Evolutionary conservation across 1,140 invertebrate species (phyloP).

Genomic region (Spodoptera frugiperda): DNA sequence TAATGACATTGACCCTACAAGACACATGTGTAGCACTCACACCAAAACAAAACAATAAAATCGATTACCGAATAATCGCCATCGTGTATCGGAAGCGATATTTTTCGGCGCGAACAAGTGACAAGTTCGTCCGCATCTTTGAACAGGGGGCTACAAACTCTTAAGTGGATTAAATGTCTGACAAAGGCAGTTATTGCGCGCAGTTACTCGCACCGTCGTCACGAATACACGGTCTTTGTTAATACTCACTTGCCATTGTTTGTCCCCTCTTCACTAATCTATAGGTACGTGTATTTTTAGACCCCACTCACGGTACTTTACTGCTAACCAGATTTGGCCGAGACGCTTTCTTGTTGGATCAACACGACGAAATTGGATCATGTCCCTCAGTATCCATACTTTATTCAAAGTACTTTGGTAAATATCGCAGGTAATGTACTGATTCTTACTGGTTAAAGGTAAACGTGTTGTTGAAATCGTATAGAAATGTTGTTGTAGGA

Average conservation of each 20-base stretch:
- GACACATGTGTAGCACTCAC: no score
- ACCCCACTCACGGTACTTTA: conserved; percentile 38
- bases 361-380: conserved; percentile 59
- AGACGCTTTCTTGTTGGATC: conserved; percentile 50
- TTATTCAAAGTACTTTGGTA: conserved; percentile 10
- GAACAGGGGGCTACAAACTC: conserved; percentile 61
- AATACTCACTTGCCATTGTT: conserved; percentile 58
- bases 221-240: conserved; percentile 61
- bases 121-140: conserved; percentile 50
- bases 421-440: no score
- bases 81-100: conserved; percentile 55
- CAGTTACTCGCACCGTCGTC: conserved; percentile 58
- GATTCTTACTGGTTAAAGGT: no score
- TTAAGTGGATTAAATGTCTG: conserved; percentile 75
- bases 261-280: conserved; percentile 50
- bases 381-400: conserved; percentile 51
- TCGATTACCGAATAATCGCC: background rate
- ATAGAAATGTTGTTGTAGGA: no score
- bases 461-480: no score
- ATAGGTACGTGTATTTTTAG: conserved; percentile 55
- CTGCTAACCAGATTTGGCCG: conserved; percentile 53
- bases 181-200: conserved; percentile 71
- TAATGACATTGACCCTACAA: no score
- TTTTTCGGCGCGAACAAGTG: conserved; percentile 58
- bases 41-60: background rate